A percentile compares a stretch with the other conserved stretches of the same genome.
phyloP scores from a whole-genome alignment of 2,113 vertebrate species.

The Labeo rohita region DNA sequence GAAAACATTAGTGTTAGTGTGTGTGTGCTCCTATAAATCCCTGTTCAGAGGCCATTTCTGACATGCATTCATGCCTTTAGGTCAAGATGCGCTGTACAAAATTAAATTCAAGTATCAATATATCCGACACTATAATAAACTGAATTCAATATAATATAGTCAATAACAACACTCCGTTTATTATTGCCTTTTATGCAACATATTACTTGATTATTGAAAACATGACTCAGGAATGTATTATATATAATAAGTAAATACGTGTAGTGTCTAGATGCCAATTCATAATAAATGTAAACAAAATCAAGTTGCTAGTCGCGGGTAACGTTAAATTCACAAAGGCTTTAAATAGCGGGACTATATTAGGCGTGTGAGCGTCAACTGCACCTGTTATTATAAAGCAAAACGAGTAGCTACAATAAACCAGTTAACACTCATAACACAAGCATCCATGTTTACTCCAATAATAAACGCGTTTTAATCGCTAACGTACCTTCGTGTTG shows the following conservation, averaged over 20 bases:
- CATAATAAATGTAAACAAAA: not conserved
- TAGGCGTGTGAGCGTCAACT: not conserved
- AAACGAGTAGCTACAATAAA: not conserved
- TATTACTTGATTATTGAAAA: not conserved
- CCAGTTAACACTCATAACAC: not conserved
- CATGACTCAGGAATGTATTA: not conserved
- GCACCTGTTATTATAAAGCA: slow-evolving; percentile 18
- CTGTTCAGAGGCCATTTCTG: not conserved
- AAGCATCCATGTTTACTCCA: not conserved
- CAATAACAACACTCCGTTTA: no score
- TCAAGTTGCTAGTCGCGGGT: not conserved
- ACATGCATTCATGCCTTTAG: not conserved
- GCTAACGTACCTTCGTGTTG: not conserved
- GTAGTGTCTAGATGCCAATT: not conserved
- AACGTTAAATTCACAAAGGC: not conserved
- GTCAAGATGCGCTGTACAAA: not conserved
- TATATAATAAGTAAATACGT: not conserved
- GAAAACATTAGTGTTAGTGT: not conserved
- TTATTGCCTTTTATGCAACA: not conserved
- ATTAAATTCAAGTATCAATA: not conserved
- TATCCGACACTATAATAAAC: not conserved
- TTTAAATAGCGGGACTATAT: slow-evolving; percentile 9
- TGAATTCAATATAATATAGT: not conserved
- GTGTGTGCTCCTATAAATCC: no score
- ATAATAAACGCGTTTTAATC: slow-evolving; percentile 10